Base-by-base conservation (phyloP, 2,797 vertebrate species). In the Silurus lanzhouensis region DNA sequence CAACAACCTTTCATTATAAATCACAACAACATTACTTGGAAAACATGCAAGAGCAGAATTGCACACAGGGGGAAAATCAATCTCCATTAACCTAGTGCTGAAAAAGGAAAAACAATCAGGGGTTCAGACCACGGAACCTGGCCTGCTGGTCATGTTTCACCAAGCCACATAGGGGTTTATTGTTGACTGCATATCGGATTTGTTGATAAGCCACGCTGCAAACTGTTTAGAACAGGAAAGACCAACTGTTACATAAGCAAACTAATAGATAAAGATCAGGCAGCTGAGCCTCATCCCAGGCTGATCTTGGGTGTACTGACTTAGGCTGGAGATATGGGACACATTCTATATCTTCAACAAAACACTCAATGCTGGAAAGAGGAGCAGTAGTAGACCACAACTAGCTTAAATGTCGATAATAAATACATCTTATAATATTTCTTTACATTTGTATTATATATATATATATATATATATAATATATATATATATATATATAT, bases 21-120 rank as follows among this genome's bases (percentile, higher is more conserved):
- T 72, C 57, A n/a, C 57, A 48, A n/a, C 57, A 48, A 17, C 48
- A 25, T 74, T 81, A 58, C 46, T 27, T 48, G 60, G 76, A 48
- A 79, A 81, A 67, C 31, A 67, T 67, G 74, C 15, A 57, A 31
- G 14, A 72, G 44, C 57, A 60, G 58, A 64, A 55, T 3, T 48
- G 70, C 5, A 84, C n/a, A 61, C 67, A 60, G 55, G 38, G 89
- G 87, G 83, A 46, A 89, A 88, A 48, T 58, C 31, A 44, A n/a
- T 58, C 61, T 14, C 22, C 31, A 81, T 71, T 85, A 72, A 20
- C 22, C 48, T 44, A 10, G 15, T 1, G 38, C 10, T 63, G 76
- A 70, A 75, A 13, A 10, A 6, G 38, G 4, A 55, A 71, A 25
- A 82, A 60, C 17, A 27, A 71, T 20, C 17, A 46, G 27, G 66